Evolutionary conservation across 2,113 vertebrate genomes (phyloP).

Genomic region (Bubo scandiacus): DNA sequence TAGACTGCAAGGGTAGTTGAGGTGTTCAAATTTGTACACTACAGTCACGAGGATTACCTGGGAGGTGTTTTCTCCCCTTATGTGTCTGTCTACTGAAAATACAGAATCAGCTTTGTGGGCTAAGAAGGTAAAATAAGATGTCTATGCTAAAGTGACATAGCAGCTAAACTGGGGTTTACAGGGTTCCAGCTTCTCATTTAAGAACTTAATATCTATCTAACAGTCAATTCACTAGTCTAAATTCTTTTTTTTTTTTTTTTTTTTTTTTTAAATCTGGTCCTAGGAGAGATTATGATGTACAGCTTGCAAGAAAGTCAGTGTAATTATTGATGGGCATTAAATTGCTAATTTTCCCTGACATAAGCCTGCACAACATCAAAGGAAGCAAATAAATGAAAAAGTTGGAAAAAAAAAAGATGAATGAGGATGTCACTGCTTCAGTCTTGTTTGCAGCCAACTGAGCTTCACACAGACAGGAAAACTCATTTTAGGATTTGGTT

Average conservation of each 20-base stretch:
- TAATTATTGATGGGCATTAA: background rate
- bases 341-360: conserved; percentile 14
- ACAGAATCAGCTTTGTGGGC: background rate
- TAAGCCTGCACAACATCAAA: conserved; percentile 35
- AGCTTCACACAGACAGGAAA: background rate
- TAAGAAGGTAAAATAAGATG: background rate
- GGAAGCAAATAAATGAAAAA: background rate
- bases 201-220: background rate
- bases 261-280: background rate
- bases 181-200: background rate
- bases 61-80: background rate
- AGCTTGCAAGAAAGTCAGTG: background rate
- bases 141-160: background rate
- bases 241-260: background rate
- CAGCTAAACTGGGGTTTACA: background rate
- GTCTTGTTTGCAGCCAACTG: background rate
- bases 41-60: rapidly evolving
- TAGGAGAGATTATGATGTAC: background rate
- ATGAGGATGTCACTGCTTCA: background rate
- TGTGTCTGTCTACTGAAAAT: background rate
- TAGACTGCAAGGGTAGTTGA: background rate
- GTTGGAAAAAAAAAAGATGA: background rate
- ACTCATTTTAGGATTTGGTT: conserved; percentile 5
- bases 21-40: background rate
- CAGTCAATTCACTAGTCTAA: background rate